Evolutionary conservation across 2,797 vertebrate species (phyloP), one percentile per base, ranked within the genome.

Genomic region (Sparus aurata): DNA sequence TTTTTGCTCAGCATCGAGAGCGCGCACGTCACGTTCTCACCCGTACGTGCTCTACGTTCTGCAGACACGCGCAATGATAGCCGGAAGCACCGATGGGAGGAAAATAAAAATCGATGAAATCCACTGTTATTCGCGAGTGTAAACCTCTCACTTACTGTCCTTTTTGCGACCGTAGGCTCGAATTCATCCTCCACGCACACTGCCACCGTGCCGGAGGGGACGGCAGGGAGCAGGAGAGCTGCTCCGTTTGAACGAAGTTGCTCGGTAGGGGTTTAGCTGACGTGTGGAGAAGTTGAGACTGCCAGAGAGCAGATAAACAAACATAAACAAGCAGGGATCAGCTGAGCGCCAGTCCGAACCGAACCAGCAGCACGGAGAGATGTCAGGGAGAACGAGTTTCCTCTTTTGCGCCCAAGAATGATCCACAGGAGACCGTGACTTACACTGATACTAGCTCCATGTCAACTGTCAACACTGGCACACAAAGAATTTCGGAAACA

Each of bases 81-180:
- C 95, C 95, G 95, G 95, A 96, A 96, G 95, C 93, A 87, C 92
- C 91, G 91, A 94, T 88, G 91, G 86, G 83, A 91, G 93, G 89
- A 95, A 94, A 94, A 93, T 93, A 94, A 91, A 94, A 91, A 91
- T 94, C 93, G 92, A 94, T 92, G 63, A 84, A 91, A 91, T 88
- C 72, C 84, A 73, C 74, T 82, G 86, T 89, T 64, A 61, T 86
- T 87, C 72, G 86, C 80, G 78, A 90, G 82, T 81, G 68, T 78
- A 87, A 87, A 88, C 54, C 85, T 85, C 62, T 77, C 72, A 76
- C 68, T 69, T 73, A 47, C 46, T 79, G 82, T 73, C 73, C 30
- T 77, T 82, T 86, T 79, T 18, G 69, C 86, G 76, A 76, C 58
- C 87, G 67, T 50, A 43, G 69, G 54, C 77, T 80, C 58, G 53